Evolutionary conservation across 2,888 invertebrate species (phyloP).

Genomic region (Phorcus lineatus): DNA sequence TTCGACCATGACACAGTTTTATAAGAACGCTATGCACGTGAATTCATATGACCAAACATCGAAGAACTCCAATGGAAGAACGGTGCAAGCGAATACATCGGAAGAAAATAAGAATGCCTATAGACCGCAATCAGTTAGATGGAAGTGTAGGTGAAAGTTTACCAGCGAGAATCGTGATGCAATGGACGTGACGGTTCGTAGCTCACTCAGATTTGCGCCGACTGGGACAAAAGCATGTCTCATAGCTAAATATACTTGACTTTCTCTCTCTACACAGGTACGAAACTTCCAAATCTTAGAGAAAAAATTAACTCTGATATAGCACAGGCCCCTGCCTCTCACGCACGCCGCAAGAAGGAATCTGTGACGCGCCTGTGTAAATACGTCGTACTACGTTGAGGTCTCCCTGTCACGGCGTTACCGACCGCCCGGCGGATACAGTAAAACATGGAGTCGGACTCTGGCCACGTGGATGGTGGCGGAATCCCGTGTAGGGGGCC

Average conservation of each 20-base stretch:
- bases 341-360: not conserved
- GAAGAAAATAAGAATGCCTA: not conserved
- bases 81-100: no score
- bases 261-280: slow-evolving; percentile 18
- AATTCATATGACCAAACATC: no score
- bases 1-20: no score
- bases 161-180: not conserved
- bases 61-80: no score
- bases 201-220: not conserved
- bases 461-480: not conserved
- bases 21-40: no score
- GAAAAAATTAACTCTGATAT: slow-evolving; percentile 20
- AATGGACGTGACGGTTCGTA: not conserved
- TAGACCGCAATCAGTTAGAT: not conserved
- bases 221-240: not conserved
- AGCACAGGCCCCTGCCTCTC: not conserved
- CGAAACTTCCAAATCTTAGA: not conserved
- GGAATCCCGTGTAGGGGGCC: not conserved
- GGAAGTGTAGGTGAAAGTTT: not conserved
- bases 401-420: not conserved
- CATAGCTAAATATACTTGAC: slow-evolving; percentile 19
- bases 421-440: not conserved
- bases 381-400: not conserved
- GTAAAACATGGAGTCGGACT: not conserved
- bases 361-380: slow-evolving; percentile 10